phyloP scores from a whole-genome alignment of 2,797 vertebrate genomes.

The Cryptoprocta ferox region DNA sequence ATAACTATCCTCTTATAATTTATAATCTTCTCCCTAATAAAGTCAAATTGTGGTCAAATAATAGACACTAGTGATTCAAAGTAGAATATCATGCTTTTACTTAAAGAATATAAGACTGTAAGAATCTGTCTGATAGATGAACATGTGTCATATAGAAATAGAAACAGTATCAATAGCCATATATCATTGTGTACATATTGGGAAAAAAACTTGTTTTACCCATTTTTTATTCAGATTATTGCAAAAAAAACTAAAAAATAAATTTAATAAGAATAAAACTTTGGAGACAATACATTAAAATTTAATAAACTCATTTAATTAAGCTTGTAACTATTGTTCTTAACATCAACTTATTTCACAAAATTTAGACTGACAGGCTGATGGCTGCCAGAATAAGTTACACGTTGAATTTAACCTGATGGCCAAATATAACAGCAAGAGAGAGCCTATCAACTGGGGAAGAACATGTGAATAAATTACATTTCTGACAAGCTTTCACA shows the following conservation, averaged over 20 bases:
- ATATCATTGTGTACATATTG: neutral
- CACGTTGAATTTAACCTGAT: neutral
- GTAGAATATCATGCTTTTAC: neutral
- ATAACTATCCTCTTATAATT: neutral
- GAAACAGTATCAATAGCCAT: neutral
- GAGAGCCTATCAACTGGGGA: neutral
- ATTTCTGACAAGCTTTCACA: neutral
- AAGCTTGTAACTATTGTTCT: neutral
- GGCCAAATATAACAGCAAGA: neutral
- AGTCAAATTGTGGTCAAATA: neutral
- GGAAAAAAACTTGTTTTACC: neutral
- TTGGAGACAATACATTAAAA: neutral
- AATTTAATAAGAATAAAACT: neutral
- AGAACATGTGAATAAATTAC: neutral
- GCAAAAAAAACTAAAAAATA: neutral
- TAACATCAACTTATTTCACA: neutral
- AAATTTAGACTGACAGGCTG: neutral
- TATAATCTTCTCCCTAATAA: neutral
- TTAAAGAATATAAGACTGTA: neutral
- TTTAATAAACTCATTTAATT: neutral
- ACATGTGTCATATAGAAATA: neutral
- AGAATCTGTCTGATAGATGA: neutral
- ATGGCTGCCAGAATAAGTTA: neutral
- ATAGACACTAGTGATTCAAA: neutral
- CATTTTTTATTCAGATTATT: neutral